Percentiles rank a stretch among this genome's conserved stretches.
These are phyloP conservation scores for Aphelenchoides besseyi DNA, from an alignment of 1,140 invertebrate genomes.

Conservation along the genomic window DNA sequence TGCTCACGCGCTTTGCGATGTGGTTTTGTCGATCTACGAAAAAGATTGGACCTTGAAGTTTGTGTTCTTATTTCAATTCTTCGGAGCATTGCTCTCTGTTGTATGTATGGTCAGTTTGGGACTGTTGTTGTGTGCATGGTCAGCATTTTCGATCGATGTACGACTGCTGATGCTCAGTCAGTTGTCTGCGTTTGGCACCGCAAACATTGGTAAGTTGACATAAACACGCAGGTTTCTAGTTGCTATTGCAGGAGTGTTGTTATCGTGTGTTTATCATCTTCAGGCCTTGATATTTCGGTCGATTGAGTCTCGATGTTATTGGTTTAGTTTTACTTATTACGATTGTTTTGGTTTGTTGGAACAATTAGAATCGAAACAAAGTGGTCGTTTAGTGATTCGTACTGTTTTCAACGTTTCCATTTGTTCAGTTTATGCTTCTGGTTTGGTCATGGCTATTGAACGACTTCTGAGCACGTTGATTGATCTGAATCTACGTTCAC, in stretches of 20 bases:
- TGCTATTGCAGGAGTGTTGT: neutral
- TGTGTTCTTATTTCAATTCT: constrained; percentile 1
- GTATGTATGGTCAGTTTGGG: constrained; percentile 1
- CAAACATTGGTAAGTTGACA: neutral
- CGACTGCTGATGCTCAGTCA: constrained; percentile 9
- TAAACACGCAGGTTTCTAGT: neutral
- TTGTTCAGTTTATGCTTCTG: neutral
- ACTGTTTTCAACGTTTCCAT: neutral
- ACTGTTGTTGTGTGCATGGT: constrained; percentile 8
- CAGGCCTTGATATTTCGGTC: neutral
- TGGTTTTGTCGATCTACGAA: neutral
- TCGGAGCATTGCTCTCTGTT: neutral
- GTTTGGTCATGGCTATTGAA: neutral
- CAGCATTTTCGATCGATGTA: neutral
- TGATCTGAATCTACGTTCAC: neutral
- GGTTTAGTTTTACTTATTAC: neutral
- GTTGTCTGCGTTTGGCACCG: neutral
- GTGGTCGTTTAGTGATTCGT: neutral
- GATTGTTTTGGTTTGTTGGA: too few species aligned
- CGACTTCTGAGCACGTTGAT: neutral
- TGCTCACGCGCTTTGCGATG: neutral
- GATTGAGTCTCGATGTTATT: neutral
- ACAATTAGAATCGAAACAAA: too few species aligned
- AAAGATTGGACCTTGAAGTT: constrained; percentile 3
- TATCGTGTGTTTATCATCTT: constrained; percentile 8